phyloP scores from a whole-genome alignment of 2,888 invertebrate genomes.

The Calameuta filiformis region DNA sequence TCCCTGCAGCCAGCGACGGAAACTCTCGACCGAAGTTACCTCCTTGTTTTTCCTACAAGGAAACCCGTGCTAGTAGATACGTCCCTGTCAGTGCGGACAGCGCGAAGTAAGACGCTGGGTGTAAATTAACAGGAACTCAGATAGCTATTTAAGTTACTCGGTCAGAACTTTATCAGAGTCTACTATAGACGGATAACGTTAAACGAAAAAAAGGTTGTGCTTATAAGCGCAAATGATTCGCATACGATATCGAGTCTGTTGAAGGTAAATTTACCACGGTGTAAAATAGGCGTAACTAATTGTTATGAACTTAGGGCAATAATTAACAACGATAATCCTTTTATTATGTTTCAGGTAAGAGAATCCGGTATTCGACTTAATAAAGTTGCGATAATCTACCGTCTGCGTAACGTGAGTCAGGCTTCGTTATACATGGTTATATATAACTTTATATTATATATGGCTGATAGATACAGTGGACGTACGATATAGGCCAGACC shows the following conservation, averaged over 20 bases:
- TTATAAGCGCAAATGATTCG: background rate
- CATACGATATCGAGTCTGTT: background rate
- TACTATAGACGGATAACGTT: background rate
- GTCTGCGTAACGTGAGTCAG: background rate
- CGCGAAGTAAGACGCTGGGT: background rate
- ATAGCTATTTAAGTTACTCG: background rate
- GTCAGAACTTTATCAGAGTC: background rate
- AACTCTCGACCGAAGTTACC: background rate
- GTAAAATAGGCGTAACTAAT: background rate
- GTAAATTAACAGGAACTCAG: background rate
- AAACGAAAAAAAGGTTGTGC: background rate
- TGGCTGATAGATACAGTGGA: background rate
- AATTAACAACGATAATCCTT: slow-evolving; percentile 2
- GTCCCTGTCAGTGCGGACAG: background rate
- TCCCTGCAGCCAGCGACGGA: background rate
- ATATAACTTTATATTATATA: background rate
- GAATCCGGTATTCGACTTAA: background rate
- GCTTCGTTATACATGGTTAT: background rate
- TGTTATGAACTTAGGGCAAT: background rate
- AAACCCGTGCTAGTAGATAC: background rate
- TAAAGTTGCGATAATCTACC: background rate
- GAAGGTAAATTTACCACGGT: background rate
- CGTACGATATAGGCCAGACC: background rate
- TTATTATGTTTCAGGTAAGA: slow-evolving; percentile 40
- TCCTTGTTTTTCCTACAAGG: background rate